A percentile compares a stretch with the other conserved stretches of the same genome.
Conservation (phyloP, 2,888 invertebrate genomes). For the Tinea trinotella region DNA sequence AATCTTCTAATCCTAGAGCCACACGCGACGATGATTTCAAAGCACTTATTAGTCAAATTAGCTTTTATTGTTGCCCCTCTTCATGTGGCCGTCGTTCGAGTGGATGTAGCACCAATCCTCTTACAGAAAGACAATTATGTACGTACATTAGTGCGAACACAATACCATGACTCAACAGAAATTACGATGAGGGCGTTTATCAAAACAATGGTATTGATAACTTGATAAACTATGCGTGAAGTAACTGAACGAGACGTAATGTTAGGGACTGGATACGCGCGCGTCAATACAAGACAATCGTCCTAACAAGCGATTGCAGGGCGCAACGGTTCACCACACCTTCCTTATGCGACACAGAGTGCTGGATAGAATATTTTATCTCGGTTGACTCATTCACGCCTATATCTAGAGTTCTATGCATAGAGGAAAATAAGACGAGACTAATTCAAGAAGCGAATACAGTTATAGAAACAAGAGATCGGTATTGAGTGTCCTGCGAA, state of each 20-base stretch:
- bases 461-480: background rate
- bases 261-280: constrained; percentile 28
- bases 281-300: constrained; percentile 22
- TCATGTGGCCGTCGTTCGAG: constrained; percentile 20
- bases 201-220: constrained; percentile 73
- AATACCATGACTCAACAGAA: constrained; percentile 68
- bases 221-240: constrained; percentile 54
- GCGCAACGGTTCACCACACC: constrained; percentile 14
- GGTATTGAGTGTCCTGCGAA: constrained; percentile 33
- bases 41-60: constrained; percentile 72
- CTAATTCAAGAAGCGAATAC: constrained; percentile 23
- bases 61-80: constrained; percentile 59
- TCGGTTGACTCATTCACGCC: constrained; percentile 9
- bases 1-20: constrained; percentile 64
- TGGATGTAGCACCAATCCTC: constrained; percentile 47
- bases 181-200: constrained; percentile 62
- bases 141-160: constrained; percentile 46
- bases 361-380: constrained; percentile 13
- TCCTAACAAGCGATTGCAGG: constrained; percentile 18
- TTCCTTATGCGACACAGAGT: constrained; percentile 7
- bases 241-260: constrained; percentile 7
- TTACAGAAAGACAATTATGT: constrained; percentile 65
- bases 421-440: constrained; percentile 42
- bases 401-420: background rate
- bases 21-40: constrained; percentile 70